A percentile compares a stretch with the other conserved stretches of the same genome.
These are phyloP conservation scores for Heptranchias perlo DNA, from an alignment of 2,113 vertebrate species.

Conservation along the genomic window DNA sequence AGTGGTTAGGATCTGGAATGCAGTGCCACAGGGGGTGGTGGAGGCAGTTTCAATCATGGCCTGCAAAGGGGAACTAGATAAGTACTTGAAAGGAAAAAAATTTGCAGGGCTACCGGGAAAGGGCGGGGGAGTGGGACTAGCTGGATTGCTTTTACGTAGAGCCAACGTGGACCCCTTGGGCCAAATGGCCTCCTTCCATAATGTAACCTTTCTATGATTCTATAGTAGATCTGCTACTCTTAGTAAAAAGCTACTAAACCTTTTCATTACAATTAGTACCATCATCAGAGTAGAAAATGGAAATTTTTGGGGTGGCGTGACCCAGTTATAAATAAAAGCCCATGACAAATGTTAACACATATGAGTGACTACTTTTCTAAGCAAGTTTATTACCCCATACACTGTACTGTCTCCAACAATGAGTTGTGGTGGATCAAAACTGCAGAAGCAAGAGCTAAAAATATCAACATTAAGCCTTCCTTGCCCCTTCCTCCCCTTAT, in stretches of 20 bases:
- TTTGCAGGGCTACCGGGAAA: too few species aligned
- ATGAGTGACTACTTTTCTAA: neutral
- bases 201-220: too few species aligned
- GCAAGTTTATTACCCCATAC: neutral
- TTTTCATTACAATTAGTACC: neutral
- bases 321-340: neutral
- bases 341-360: neutral
- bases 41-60: too few species aligned
- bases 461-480: neutral
- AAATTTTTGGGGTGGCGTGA: neutral
- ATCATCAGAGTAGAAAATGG: neutral
- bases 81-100: too few species aligned
- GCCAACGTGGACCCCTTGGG: too few species aligned
- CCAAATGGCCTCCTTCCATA: too few species aligned
- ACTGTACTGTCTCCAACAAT: neutral
- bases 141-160: too few species aligned
- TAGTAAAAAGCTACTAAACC: neutral
- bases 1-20: too few species aligned
- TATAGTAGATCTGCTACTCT: neutral
- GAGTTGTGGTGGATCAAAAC: neutral
- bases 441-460: neutral
- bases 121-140: too few species aligned
- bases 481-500: neutral
- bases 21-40: too few species aligned
- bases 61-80: too few species aligned